Conservation (phyloP, 2,113 vertebrate genomes). For the Catagonus wagneri region DNA sequence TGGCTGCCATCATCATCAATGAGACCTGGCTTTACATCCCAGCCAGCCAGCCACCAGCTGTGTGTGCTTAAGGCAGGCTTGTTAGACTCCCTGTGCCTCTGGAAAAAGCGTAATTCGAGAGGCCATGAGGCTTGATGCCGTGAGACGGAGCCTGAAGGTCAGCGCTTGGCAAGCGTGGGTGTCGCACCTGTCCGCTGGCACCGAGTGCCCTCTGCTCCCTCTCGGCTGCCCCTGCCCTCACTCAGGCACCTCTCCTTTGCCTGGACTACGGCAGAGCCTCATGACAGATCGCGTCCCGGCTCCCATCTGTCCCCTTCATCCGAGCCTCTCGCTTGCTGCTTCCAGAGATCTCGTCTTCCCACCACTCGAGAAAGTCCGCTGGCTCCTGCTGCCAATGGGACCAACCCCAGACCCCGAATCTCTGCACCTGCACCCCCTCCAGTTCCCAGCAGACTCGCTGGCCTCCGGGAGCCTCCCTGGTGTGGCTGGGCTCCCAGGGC, state of each 20-base stretch:
- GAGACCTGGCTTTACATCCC: not conserved
- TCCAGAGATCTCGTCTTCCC: not conserved
- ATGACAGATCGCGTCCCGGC: not conserved
- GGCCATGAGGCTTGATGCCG: too few relatives aligned
- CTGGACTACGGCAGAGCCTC: not conserved
- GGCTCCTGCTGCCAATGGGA: not conserved
- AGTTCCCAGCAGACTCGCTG: not conserved
- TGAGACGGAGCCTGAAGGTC: not conserved
- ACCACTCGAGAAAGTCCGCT: not conserved
- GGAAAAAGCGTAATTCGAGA: not conserved
- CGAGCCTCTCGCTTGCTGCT: not conserved
- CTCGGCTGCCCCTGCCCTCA: accelerated
- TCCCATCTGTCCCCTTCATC: not conserved
- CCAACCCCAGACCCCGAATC: not conserved
- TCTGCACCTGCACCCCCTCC: accelerated
- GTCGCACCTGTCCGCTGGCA: not conserved
- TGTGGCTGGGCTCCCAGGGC: not conserved
- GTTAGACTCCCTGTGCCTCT: not conserved
- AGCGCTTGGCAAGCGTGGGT: too few relatives aligned
- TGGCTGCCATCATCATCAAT: not conserved
- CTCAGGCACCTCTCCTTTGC: not conserved
- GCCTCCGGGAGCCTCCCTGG: not conserved
- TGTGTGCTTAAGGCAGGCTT: not conserved
- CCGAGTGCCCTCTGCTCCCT: accelerated
- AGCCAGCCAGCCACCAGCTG: not conserved